These are phyloP conservation scores for Eurystomus glaucurus DNA, from an alignment of 2,797 vertebrate genomes.

Conservation along the genomic window DNA sequence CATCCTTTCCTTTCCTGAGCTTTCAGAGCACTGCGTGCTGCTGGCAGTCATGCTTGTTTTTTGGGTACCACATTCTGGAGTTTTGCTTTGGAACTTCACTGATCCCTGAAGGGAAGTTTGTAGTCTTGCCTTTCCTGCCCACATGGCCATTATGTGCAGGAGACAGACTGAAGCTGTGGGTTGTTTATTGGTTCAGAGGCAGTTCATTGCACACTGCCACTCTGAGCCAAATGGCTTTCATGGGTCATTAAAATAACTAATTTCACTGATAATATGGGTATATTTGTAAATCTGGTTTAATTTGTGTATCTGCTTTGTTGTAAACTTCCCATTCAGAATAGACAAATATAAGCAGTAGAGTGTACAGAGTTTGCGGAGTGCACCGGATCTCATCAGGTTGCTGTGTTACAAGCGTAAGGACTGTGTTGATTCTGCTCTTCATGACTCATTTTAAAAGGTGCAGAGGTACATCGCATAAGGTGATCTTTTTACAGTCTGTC, in stretches of 20 bases:
- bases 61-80: not conserved
- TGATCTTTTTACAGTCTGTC: not conserved
- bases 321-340: not conserved
- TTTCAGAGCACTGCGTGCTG: not conserved
- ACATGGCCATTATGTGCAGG: rapidly evolving
- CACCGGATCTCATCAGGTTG: not conserved
- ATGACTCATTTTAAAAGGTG: not conserved
- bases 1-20: not conserved
- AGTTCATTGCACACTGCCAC: not conserved
- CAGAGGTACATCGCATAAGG: not conserved
- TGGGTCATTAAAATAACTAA: not conserved
- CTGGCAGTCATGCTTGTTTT: not conserved
- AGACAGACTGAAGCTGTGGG: not conserved
- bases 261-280: not conserved
- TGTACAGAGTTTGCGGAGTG: not conserved
- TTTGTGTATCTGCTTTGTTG: not conserved
- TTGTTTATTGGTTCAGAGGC: not conserved
- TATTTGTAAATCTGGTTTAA: not conserved
- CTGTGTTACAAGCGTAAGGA: not conserved
- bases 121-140: not conserved
- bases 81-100: not conserved
- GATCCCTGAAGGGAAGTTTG: not conserved
- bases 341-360: not conserved
- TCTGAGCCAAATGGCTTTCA: not conserved
- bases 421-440: not conserved